Conservation (phyloP, 2,888 invertebrate genomes). For the Chloroclystis v-ata region DNA sequence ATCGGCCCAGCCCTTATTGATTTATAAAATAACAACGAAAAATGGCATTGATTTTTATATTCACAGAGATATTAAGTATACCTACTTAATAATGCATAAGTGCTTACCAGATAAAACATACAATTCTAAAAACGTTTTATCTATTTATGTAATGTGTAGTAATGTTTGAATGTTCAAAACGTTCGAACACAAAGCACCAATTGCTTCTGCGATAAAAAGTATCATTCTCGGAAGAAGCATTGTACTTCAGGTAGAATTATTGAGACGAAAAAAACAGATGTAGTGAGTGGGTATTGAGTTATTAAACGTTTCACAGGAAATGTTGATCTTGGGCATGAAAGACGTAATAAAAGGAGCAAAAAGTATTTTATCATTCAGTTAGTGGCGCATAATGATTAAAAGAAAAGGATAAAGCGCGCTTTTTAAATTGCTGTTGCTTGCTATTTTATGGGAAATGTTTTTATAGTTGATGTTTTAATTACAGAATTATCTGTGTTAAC, state of each 20-base stretch:
- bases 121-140: too few relatives aligned
- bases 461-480: too few relatives aligned
- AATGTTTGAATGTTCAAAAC: conserved; percentile 1
- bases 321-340: conserved; percentile 4
- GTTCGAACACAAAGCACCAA: conserved; percentile 31
- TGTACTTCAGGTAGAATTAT: conserved; percentile 31
- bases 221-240: conserved; percentile 43
- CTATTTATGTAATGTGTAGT: too few relatives aligned
- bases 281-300: conserved; percentile 26
- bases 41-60: too few relatives aligned
- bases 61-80: too few relatives aligned
- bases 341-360: background rate
- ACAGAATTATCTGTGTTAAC: too few relatives aligned
- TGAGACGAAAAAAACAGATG: conserved; percentile 23
- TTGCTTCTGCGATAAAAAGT: conserved; percentile 34
- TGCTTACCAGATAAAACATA: too few relatives aligned
- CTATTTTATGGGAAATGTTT: too few relatives aligned
- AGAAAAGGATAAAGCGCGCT: background rate
- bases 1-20: too few relatives aligned
- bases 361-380: background rate
- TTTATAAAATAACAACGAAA: too few relatives aligned
- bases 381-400: background rate
- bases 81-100: too few relatives aligned
- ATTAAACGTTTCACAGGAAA: conserved; percentile 17
- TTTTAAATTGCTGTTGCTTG: too few relatives aligned